Conservation (phyloP, 2,113 vertebrate species). For the Capreolus pygargus region DNA sequence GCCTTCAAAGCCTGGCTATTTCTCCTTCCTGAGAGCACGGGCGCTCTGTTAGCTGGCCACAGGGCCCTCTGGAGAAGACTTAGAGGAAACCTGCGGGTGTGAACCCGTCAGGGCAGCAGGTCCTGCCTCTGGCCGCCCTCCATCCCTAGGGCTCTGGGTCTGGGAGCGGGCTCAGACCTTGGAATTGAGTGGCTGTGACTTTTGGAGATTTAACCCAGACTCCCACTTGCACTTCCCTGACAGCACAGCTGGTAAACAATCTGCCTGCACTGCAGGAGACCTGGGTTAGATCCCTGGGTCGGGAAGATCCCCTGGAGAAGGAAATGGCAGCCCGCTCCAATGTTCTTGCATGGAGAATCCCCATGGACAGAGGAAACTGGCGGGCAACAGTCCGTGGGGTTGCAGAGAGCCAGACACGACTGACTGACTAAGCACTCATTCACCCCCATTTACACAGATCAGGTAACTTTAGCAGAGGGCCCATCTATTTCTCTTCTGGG, state of each 20-base stretch:
- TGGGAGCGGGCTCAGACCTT: background rate
- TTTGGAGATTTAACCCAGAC: background rate
- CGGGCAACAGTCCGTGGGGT: no score
- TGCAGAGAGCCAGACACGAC: no score
- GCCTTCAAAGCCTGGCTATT: background rate
- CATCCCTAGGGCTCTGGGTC: background rate
- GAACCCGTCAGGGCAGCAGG: no score
- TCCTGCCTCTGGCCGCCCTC: background rate
- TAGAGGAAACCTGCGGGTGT: background rate
- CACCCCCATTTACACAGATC: no score
- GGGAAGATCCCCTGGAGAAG: no score
- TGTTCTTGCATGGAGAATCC: no score
- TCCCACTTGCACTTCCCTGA: background rate
- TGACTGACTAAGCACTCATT: no score
- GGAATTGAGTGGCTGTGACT: background rate
- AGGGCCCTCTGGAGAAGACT: background rate
- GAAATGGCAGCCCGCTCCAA: no score
- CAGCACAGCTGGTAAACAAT: no score
- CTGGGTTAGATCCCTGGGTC: no score
- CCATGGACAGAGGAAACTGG: no score
- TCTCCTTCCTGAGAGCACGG: background rate
- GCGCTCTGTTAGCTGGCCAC: background rate
- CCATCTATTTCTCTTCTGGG: background rate
- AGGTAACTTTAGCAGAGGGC: background rate
- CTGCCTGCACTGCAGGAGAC: no score